Percentiles rank a stretch among this genome's conserved stretches.
Evolutionary conservation across 2,113 vertebrate species (phyloP).

Genomic region (Diphyllodes magnificus): DNA sequence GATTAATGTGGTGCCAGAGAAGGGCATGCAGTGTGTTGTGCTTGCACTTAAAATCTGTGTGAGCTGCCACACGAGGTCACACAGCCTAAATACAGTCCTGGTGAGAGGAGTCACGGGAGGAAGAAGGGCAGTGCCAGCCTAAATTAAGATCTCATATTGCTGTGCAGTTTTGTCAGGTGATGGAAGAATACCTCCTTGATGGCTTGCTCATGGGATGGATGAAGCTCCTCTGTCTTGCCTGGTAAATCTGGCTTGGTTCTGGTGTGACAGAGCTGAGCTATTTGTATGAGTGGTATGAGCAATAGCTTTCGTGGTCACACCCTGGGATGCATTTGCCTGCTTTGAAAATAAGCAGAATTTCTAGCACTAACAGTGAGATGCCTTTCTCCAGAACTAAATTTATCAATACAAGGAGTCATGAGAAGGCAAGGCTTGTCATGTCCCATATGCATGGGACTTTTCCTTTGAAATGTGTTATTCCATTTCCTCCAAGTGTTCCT

Average conservation of each 20-base stretch:
- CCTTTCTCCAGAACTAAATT: neutral
- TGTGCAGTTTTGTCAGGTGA: neutral
- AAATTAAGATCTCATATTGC: neutral
- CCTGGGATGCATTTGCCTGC: neutral
- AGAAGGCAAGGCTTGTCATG: neutral
- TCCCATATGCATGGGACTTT: neutral
- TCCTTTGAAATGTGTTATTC: neutral
- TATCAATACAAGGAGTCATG: neutral
- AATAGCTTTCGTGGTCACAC: neutral
- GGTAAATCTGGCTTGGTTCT: neutral
- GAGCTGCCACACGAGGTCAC: neutral
- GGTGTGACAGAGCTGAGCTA: neutral
- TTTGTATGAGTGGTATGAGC: neutral
- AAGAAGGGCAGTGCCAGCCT: neutral
- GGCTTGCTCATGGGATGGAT: neutral
- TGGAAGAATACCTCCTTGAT: neutral
- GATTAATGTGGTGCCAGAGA: neutral
- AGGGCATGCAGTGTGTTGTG: neutral
- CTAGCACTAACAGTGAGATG: neutral
- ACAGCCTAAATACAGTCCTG: neutral
- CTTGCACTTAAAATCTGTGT: neutral
- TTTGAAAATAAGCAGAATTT: constrained; percentile 4
- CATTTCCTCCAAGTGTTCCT: constrained; percentile 32
- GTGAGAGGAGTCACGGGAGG: neutral
- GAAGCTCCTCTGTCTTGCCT: neutral